Evolutionary conservation across 2,888 invertebrate species (phyloP).

Genomic region (Slavum lentiscoides): DNA sequence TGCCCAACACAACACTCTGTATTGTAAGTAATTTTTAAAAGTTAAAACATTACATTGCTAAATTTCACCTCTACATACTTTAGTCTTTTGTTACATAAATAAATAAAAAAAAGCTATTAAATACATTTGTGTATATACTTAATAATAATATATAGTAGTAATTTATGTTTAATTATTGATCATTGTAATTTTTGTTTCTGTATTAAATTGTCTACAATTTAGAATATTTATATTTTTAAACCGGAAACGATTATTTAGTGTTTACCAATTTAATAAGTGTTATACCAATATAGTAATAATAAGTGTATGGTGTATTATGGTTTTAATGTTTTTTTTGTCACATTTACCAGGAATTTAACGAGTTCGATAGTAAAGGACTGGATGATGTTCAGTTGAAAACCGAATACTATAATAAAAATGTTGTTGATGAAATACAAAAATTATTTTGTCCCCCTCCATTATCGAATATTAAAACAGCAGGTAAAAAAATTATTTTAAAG

Average conservation of each 20-base stretch:
- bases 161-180: no score
- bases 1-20: not conserved
- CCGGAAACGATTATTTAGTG: no score
- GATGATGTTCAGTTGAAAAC: slow-evolving; percentile 21
- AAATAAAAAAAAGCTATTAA: no score
- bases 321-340: not conserved
- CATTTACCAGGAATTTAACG: slow-evolving; percentile 25
- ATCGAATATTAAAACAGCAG: slow-evolving; percentile 1
- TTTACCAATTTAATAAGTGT: no score
- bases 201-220: no score
- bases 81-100: no score
- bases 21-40: slow-evolving; percentile 36
- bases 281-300: not conserved
- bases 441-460: not conserved
- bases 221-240: no score
- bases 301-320: not conserved
- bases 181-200: no score
- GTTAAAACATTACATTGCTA: no score
- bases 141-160: no score
- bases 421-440: slow-evolving; percentile 16
- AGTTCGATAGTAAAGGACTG: slow-evolving; percentile 18
- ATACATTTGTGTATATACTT: no score
- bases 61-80: no score
- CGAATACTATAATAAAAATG: not conserved
- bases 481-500: slow-evolving; percentile 1